Conservation (phyloP, 2,113 vertebrate species). For the Coryphaenoides rupestris region DNA sequence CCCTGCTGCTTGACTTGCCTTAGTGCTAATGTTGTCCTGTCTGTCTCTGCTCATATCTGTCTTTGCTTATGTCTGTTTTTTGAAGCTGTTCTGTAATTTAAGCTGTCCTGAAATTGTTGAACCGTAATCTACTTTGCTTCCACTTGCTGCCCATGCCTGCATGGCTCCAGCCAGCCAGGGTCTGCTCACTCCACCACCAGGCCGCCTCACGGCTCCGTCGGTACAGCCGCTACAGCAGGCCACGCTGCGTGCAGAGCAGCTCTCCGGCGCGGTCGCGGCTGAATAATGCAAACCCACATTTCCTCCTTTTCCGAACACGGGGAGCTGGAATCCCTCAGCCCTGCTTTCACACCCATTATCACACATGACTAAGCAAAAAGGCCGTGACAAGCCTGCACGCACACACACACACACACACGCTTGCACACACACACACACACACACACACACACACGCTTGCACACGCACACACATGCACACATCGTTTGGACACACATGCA, state of each 20-base stretch:
- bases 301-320: constrained; percentile 36
- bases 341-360: constrained; percentile 60
- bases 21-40: too few species aligned
- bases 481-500: constrained; percentile 54
- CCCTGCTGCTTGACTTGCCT: too few species aligned
- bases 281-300: constrained; percentile 62
- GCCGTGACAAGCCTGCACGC: constrained; percentile 15
- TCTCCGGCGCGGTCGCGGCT: constrained; percentile 46
- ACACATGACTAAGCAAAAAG: constrained; percentile 40
- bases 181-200: background rate
- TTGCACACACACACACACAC: constrained; percentile 14
- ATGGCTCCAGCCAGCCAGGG: too few species aligned
- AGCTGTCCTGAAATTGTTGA: too few species aligned
- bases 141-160: too few species aligned
- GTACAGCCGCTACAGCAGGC: constrained; percentile 1
- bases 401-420: background rate
- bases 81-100: too few species aligned
- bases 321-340: constrained; percentile 36
- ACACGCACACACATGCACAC: background rate
- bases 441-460: background rate
- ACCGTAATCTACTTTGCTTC: too few species aligned
- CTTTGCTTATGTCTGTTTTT: too few species aligned
- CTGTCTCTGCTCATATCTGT: too few species aligned
- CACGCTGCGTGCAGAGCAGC: constrained; percentile 38
- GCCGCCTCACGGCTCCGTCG: background rate